phyloP scores from a whole-genome alignment of 2,888 invertebrate genomes.

The Drosophila birchii region DNA sequence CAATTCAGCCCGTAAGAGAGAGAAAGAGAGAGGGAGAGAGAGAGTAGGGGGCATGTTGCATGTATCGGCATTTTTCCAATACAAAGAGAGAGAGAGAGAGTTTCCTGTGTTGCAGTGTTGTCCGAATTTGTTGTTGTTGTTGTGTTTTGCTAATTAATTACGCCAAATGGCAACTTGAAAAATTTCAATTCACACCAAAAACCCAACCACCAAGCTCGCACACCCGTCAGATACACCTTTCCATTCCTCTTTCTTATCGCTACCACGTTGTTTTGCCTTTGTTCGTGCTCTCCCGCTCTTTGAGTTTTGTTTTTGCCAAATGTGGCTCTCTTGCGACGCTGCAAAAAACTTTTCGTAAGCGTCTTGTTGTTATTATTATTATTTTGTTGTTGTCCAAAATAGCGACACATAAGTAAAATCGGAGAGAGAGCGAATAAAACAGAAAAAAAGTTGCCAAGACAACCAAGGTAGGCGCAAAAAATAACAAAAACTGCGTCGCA shows the following conservation, averaged over 20 bases:
- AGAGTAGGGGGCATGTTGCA: slow-evolving; percentile 1
- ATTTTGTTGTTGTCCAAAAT: slow-evolving; percentile 24
- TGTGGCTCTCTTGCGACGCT: slow-evolving; percentile 52
- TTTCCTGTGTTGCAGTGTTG: slow-evolving; percentile 31
- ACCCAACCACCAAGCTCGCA: neutral
- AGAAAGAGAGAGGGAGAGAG: neutral
- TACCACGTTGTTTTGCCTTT: slow-evolving; percentile 29
- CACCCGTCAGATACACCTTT: slow-evolving; percentile 4
- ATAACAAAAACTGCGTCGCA: slow-evolving; percentile 66
- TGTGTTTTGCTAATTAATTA: slow-evolving; percentile 69
- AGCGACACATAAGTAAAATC: slow-evolving; percentile 15
- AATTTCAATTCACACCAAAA: slow-evolving; percentile 4
- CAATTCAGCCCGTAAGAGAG: slow-evolving; percentile 9
- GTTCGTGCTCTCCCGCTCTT: slow-evolving; percentile 9
- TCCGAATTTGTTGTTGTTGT: slow-evolving; percentile 21
- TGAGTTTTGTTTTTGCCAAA: slow-evolving; percentile 4
- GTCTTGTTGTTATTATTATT: slow-evolving; percentile 42
- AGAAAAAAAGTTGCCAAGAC: slow-evolving; percentile 79
- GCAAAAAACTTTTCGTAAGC: slow-evolving; percentile 36
- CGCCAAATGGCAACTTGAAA: slow-evolving; percentile 37
- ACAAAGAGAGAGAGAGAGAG: neutral
- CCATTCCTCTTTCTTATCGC: slow-evolving; percentile 29
- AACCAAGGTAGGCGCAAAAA: slow-evolving; percentile 68
- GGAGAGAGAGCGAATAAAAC: slow-evolving; percentile 25
- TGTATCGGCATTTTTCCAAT: slow-evolving; percentile 39